Evolutionary conservation across 2,113 vertebrate species (phyloP).

Genomic region (Psilopogon haemacephalus): DNA sequence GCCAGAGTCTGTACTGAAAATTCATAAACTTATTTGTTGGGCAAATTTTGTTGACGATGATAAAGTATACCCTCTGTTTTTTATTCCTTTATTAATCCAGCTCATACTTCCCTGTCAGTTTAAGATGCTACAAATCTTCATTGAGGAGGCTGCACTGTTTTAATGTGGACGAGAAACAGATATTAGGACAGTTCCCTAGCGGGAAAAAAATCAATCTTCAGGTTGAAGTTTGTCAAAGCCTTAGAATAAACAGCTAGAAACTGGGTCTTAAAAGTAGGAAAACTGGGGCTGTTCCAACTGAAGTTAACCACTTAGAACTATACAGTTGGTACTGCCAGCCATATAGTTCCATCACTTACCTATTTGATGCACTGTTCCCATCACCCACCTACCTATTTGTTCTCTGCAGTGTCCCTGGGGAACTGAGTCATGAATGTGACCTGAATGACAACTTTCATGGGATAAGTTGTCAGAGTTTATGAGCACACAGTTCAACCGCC

Average conservation of each 20-base stretch:
- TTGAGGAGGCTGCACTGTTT: neutral
- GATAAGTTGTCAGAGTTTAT: neutral
- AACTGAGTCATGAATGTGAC: accelerated
- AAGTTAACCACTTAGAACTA: neutral
- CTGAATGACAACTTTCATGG: neutral
- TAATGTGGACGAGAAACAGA: neutral
- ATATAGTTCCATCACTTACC: too few species aligned
- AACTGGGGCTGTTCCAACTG: neutral
- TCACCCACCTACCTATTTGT: neutral
- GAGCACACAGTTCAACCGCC: accelerated
- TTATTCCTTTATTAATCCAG: neutral
- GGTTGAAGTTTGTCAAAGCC: neutral
- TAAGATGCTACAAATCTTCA: neutral
- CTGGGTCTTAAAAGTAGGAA: neutral
- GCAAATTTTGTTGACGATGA: neutral
- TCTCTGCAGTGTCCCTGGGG: neutral
- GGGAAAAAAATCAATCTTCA: neutral
- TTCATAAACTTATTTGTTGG: neutral
- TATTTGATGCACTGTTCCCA: neutral
- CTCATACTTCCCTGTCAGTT: neutral
- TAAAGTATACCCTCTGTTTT: neutral
- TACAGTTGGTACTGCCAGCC: neutral
- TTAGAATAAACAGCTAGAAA: neutral
- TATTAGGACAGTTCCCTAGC: neutral
- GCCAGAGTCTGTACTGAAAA: neutral